A percentile compares a stretch with the other conserved stretches of the same genome.
Evolutionary conservation across 2,113 vertebrate genomes (phyloP).

Genomic region (Raja brachyura): DNA sequence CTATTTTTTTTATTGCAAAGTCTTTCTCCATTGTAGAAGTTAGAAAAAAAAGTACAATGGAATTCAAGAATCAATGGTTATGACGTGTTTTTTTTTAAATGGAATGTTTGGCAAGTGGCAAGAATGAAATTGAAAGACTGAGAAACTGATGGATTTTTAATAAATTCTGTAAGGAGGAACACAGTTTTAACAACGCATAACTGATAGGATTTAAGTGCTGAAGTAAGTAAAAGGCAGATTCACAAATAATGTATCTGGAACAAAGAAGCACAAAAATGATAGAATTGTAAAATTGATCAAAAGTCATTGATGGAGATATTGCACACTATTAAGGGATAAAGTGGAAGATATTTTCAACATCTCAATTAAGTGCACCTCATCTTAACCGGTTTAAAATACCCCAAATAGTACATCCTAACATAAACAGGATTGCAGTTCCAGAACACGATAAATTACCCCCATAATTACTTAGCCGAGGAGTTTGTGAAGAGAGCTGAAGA

Average conservation of each 20-base stretch:
- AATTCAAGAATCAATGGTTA: neutral
- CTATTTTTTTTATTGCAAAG: neutral
- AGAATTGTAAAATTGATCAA: neutral
- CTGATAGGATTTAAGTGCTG: neutral
- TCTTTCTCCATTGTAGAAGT: neutral
- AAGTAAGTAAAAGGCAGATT: neutral
- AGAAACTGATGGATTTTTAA: neutral
- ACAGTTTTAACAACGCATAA: neutral
- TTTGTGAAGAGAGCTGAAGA: neutral
- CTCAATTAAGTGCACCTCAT: neutral
- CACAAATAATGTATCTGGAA: neutral
- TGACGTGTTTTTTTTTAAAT: neutral
- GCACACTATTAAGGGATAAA: neutral
- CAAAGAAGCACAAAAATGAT: neutral
- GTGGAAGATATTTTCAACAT: neutral
- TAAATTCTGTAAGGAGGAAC: neutral
- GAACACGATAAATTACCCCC: neutral
- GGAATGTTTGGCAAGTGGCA: neutral
- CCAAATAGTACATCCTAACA: neutral
- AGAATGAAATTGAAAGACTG: neutral
- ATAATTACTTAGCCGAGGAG: neutral
- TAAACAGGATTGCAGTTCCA: neutral
- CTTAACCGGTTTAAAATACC: neutral
- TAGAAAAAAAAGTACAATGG: neutral
- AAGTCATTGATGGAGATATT: neutral